phyloP scores from a whole-genome alignment of 2,113 vertebrate genomes.

The Perca flavescens region DNA sequence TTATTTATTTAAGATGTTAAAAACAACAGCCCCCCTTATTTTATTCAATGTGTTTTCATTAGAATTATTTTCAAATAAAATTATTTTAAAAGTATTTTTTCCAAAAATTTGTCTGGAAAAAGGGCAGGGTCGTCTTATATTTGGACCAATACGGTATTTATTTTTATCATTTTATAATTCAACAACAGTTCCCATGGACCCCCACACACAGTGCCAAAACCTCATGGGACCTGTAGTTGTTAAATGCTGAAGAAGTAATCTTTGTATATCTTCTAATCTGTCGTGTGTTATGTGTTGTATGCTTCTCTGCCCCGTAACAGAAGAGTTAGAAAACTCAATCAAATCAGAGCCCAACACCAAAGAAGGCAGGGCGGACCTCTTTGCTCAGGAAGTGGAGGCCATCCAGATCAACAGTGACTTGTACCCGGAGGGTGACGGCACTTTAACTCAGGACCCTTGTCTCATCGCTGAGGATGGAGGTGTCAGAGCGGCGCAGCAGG shows the following conservation, averaged over 20 bases:
- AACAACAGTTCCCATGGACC: not conserved
- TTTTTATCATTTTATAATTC: not conserved
- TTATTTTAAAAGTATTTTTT: too few relatives aligned
- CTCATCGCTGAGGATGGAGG: slow-evolving; percentile 68
- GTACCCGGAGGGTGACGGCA: slow-evolving; percentile 51
- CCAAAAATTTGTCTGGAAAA: too few relatives aligned
- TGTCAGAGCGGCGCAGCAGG: slow-evolving; percentile 30
- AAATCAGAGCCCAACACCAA: slow-evolving; percentile 81
- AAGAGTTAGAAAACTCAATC: slow-evolving; percentile 69
- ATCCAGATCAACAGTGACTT: slow-evolving; percentile 47
- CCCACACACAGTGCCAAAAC: not conserved
- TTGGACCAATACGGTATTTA: not conserved
- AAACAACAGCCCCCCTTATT: too few relatives aligned
- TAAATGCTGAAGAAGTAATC: not conserved
- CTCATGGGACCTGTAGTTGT: not conserved
- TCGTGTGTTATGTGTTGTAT: not conserved
- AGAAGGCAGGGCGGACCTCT: slow-evolving; percentile 66
- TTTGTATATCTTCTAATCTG: not conserved
- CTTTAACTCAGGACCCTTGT: slow-evolving; percentile 75
- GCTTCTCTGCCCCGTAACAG: slow-evolving; percentile 32
- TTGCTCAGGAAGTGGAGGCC: slow-evolving; percentile 62
- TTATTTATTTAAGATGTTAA: too few relatives aligned
- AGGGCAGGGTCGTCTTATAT: too few relatives aligned
- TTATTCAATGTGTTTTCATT: too few relatives aligned
- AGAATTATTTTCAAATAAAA: too few relatives aligned